These are phyloP conservation scores for Notodonta ziczac DNA, from an alignment of 2,888 invertebrate species.

Conservation along the genomic window DNA sequence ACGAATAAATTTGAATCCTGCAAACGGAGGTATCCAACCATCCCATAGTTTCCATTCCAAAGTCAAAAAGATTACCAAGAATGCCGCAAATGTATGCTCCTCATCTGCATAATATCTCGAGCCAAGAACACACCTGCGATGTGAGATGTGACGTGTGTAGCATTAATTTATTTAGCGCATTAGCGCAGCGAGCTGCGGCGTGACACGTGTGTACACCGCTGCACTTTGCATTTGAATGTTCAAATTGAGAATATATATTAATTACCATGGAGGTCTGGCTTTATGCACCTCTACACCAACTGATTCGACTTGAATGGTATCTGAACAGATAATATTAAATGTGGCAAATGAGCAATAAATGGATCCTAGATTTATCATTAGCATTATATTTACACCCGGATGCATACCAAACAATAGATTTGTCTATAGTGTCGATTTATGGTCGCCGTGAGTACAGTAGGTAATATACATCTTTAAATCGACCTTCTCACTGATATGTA, in stretches of 20 bases:
- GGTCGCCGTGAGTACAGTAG: too few relatives aligned
- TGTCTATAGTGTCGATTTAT: too few relatives aligned
- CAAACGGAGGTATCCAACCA: too few relatives aligned
- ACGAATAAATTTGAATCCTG: too few relatives aligned
- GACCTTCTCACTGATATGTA: too few relatives aligned
- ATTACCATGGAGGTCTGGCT: slow-evolving; percentile 30
- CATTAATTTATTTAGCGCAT: slow-evolving; percentile 59
- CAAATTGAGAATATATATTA: slow-evolving; percentile 44
- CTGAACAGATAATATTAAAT: slow-evolving; percentile 12
- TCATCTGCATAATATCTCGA: slow-evolving; percentile 47
- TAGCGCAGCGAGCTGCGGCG: slow-evolving; percentile 31
- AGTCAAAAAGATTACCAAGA: not conserved
- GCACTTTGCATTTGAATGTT: slow-evolving; percentile 54
- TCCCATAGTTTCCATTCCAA: not conserved
- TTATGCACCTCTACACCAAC: slow-evolving; percentile 19
- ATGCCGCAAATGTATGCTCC: slow-evolving; percentile 24
- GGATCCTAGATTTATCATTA: too few relatives aligned
- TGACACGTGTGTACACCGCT: slow-evolving; percentile 46
- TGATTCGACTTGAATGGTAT: slow-evolving; percentile 8
- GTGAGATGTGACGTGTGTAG: slow-evolving; percentile 48
- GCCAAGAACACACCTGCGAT: slow-evolving; percentile 40
- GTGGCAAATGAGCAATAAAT: slow-evolving; percentile 10
- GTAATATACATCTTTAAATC: too few relatives aligned
- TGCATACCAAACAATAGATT: too few relatives aligned
- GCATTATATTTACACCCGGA: too few relatives aligned